Base-by-base conservation (phyloP, 2,888 invertebrate species). In the Zygothrica quintamaculata region DNA sequence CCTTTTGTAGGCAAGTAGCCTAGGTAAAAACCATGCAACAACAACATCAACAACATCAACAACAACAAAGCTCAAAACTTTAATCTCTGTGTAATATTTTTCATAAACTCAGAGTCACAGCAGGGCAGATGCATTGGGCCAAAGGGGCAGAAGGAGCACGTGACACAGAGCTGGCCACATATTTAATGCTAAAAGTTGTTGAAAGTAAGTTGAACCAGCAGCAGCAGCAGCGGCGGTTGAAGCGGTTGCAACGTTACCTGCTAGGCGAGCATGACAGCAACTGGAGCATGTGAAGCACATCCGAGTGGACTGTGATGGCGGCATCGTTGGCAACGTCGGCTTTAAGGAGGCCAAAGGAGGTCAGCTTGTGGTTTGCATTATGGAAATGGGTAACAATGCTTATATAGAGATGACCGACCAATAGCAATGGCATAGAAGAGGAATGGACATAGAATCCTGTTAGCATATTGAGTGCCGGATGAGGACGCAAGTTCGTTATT, bases 81-180 rank as follows among this genome's bases (percentile, higher is more conserved):
- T 82, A 80, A 80, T 82, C 80, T 84, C 80, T 59, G 65, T 85
- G 79, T 78, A 84, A 84, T 80, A 82, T 80, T 85, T 80, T 82
- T 74, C 80, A 80, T 80, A 80, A 85, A 74, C 77, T 77, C 65
- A 5, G 48, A 42, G 36, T 26, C 59, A 37, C 39, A 25, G 43
- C 12, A 18, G 34, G 29, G 22, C n/a, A 18, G 16, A 7, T 9
- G 9, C 31, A 9, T 22, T 6, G 13, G 7, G 15, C 11, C 8
- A 25, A 16, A 12, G 33, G 43, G 9, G n/a, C n/a, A 34, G 56
- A 31, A 12, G 33, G 50, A 16, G 57, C 25, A 46, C 52, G 66
- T 58, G 57, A 48, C 71, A 73, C 69, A 60, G 37, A 55, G 62
- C 56, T 66, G 73, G 82, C 73, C 79, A 58, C 57, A 84, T 70